Base-by-base conservation (phyloP, 2,797 vertebrate species). In the Balearica regulorum region DNA sequence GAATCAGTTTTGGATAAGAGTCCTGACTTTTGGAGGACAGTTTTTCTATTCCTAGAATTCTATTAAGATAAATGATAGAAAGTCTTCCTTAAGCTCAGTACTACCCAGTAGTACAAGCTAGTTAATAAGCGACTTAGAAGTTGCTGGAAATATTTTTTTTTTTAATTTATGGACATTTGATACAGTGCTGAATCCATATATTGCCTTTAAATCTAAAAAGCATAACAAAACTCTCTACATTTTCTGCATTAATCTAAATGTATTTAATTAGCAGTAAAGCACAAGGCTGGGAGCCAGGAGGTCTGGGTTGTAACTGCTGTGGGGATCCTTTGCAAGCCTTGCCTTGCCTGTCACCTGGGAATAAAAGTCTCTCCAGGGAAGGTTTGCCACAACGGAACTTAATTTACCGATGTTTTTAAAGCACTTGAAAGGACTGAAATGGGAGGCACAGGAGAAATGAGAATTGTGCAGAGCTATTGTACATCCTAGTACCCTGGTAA, bases 221-320 rank as follows among this genome's bases (percentile, higher is more conserved):
- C 79, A 62, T 89, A 97, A 94, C 92, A 87, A 87, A 93, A 44
- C 72, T 55, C 14, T 64, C 31, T 72, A 60, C 13, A 28, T 92
- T 96, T 96, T 95, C 93, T 96, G 46, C 87, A 69, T 87, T 85
- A 89, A 92, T 78, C 82, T 96, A 81, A 73, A 83, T 68, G 69
- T 58, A 83, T 92, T 96, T 96, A 94, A 96, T 97, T 94, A 95
- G 82, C 79, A 95, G 89, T 94, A 93, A 96, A 94, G 92, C 83
- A 61, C 3, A 4, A 72, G 75, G 69, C 90, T 85, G 93, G 86
- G 94, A 95, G 93, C 91, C 91, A 90, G 93, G 78, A 95, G 93
- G 95, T 96, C 96, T 96, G 96, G 89, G 66, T 33, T 65, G 81
- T 95, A 95, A 96, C 78, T 72, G 49, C 78, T 87, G 35, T 12